phyloP scores from a whole-genome alignment of 2,888 invertebrate species.

The Ceraclea dissimilis region DNA sequence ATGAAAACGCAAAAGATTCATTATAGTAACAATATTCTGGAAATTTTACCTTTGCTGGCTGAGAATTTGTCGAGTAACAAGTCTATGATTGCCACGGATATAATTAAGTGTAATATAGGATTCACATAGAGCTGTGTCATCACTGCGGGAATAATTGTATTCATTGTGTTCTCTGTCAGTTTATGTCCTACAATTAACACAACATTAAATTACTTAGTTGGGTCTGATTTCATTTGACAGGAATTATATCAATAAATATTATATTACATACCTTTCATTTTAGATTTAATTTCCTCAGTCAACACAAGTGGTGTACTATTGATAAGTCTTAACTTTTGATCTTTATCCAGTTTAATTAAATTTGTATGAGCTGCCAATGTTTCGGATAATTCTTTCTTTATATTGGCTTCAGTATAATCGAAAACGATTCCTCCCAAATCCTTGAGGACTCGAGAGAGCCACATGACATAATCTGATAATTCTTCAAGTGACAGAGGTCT shows the following conservation, averaged over 20 bases:
- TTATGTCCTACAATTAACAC: conserved; percentile 47
- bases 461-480: conserved; percentile 45
- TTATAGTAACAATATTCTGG: too few species aligned
- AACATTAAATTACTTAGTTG: background rate
- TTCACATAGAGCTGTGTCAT: conserved; percentile 71
- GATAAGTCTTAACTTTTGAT: conserved; percentile 36
- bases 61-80: conserved; percentile 1
- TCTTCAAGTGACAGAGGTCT: conserved; percentile 39
- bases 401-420: conserved; percentile 40
- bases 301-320: conserved; percentile 37
- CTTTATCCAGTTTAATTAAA: conserved; percentile 39
- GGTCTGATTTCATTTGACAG: too few species aligned
- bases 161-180: conserved; percentile 59
- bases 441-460: conserved; percentile 43
- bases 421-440: conserved; percentile 38
- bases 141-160: conserved; percentile 59
- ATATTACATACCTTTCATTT: conserved; percentile 51
- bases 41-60: background rate
- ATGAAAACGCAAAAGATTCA: too few species aligned
- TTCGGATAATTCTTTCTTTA: conserved; percentile 45
- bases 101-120: conserved; percentile 62
- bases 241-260: too few species aligned
- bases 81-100: conserved; percentile 53
- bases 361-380: conserved; percentile 53
- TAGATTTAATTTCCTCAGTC: conserved; percentile 39